Conservation (phyloP, 2,113 vertebrate genomes). For the Hyaena hyaena region DNA sequence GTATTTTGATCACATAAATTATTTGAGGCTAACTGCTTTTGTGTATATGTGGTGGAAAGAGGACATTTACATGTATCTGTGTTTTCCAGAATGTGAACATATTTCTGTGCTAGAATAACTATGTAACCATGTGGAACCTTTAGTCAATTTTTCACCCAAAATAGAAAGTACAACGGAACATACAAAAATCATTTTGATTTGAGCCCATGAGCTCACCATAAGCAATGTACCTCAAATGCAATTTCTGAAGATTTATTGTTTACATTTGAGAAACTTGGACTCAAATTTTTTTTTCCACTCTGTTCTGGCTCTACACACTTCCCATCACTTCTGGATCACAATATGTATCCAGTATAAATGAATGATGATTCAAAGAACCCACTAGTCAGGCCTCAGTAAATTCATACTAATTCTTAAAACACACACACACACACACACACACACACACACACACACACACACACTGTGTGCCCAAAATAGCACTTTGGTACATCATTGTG, state of each 20-base stretch:
- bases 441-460: no score
- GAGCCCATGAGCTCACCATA: background rate
- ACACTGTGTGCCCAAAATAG: background rate
- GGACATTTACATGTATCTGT: background rate
- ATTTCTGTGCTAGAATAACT: background rate
- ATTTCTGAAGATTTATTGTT: conserved; percentile 39
- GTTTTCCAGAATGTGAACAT: background rate
- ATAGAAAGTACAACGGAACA: background rate
- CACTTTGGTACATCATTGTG: background rate
- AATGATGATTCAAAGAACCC: background rate
- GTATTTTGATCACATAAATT: background rate
- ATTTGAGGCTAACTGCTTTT: background rate
- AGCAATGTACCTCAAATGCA: background rate
- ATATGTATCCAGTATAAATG: background rate
- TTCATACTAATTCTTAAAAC: background rate
- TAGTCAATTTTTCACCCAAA: background rate
- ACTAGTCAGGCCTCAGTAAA: background rate
- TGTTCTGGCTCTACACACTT: background rate
- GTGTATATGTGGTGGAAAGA: accelerated
- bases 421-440: no score
- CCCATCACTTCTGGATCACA: background rate
- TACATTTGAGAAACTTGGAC: conserved; percentile 25
- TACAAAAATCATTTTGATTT: background rate
- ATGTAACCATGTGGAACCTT: background rate
- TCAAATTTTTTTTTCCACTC: background rate